Evolutionary conservation across 2,113 vertebrate genomes (phyloP).

Genomic region (Ardeotis arabs): DNA sequence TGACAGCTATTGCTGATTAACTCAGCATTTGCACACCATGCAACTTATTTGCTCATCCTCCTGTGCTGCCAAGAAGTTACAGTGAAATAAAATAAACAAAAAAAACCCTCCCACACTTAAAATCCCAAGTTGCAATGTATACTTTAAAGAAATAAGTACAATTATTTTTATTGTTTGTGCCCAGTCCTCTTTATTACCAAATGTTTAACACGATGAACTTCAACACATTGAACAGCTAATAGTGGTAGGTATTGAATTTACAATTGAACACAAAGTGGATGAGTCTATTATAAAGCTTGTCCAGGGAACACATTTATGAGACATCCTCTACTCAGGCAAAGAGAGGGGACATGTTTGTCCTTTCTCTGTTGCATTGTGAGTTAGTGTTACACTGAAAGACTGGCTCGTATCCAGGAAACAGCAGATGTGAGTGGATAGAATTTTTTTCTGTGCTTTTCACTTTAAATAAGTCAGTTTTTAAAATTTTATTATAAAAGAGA

Average conservation of each 20-base stretch:
- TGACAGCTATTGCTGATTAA: not conserved
- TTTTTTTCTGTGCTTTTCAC: not conserved
- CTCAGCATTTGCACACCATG: not conserved
- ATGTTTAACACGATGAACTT: conserved; percentile 8
- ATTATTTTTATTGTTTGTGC: not conserved
- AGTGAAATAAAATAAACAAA: not conserved
- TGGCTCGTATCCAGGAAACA: not conserved
- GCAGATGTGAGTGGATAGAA: not conserved
- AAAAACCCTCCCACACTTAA: not conserved
- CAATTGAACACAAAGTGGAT: conserved; percentile 48
- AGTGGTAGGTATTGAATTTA: conserved; percentile 57
- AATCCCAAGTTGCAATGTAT: not conserved
- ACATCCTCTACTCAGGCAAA: conserved; percentile 38
- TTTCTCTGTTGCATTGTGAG: conserved; percentile 30
- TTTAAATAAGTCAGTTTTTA: not conserved
- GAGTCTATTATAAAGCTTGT: conserved; percentile 55
- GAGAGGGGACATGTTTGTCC: conserved; percentile 11
- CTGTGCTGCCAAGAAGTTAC: not conserved
- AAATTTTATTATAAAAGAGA: not conserved
- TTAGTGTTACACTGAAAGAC: not conserved
- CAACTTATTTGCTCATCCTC: not conserved
- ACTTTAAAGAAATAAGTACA: not conserved
- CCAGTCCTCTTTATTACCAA: conserved; percentile 1
- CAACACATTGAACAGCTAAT: conserved; percentile 45
- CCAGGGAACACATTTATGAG: conserved; percentile 37